phyloP scores from a whole-genome alignment of 2,888 invertebrate species.

The Hydrotaea diabolus region DNA sequence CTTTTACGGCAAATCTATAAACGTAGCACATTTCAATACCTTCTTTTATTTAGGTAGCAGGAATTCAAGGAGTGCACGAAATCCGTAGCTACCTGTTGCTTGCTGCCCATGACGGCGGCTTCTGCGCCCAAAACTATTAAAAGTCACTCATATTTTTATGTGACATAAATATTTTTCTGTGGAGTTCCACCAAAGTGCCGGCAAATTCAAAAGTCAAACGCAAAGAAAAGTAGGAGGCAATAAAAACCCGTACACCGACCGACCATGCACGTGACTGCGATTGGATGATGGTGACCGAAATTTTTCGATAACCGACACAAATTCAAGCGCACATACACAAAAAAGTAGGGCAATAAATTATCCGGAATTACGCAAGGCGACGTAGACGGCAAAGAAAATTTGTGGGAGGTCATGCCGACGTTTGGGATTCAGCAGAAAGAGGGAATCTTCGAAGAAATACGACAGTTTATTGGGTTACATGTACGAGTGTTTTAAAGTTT shows the following conservation, averaged over 20 bases:
- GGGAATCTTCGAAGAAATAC: background rate
- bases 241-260: background rate
- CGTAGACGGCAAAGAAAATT: background rate
- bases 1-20: too few species aligned
- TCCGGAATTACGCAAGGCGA: background rate
- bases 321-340: too few species aligned
- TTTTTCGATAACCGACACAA: background rate
- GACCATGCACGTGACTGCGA: conserved; percentile 13
- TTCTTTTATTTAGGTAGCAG: too few species aligned
- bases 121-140: background rate
- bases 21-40: too few species aligned
- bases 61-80: background rate
- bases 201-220: background rate
- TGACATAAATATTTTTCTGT: conserved; percentile 7
- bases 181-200: background rate
- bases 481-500: too few species aligned
- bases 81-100: conserved; percentile 6
- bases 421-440: background rate
- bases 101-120: too few species aligned
- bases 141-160: conserved; percentile 14
- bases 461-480: background rate
- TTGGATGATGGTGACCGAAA: background rate
- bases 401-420: conserved; percentile 10
- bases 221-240: conserved; percentile 9
- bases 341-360: background rate